Evolutionary conservation across 2,113 vertebrate genomes (phyloP).

Genomic region (Arothron firmamentum): DNA sequence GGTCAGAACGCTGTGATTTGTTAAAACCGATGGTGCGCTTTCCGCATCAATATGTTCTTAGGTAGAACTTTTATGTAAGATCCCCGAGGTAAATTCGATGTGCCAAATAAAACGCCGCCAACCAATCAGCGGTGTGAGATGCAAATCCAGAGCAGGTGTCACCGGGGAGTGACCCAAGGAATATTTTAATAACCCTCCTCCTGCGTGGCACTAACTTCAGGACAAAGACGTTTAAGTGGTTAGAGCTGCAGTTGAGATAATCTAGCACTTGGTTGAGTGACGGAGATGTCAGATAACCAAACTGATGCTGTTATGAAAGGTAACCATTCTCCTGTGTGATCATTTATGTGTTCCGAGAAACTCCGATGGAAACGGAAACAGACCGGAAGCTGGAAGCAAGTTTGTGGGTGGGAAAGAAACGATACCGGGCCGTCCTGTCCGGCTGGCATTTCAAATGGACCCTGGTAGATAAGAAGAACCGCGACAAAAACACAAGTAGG

Average conservation of each 20-base stretch:
- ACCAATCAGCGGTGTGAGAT: conserved; percentile 57
- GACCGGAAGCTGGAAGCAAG: conserved; percentile 69
- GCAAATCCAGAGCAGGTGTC: conserved; percentile 53
- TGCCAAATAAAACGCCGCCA: neutral
- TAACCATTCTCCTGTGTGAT: neutral
- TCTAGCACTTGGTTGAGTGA: neutral
- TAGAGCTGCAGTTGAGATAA: neutral
- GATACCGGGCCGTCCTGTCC: conserved; percentile 67
- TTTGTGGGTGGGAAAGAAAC: conserved; percentile 70
- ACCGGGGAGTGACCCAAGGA: conserved; percentile 18
- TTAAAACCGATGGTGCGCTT: too few relatives aligned
- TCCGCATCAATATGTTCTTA: too few relatives aligned
- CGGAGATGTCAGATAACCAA: neutral
- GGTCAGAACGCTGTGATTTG: too few relatives aligned
- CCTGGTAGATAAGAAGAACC: conserved; percentile 70
- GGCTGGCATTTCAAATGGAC: conserved; percentile 77
- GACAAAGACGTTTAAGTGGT: neutral
- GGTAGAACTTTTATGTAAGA: too few relatives aligned
- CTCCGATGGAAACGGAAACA: conserved; percentile 52
- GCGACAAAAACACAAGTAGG: conserved; percentile 67
- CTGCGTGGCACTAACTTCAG: neutral
- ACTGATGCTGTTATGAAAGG: neutral
- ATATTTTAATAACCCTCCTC: conserved; percentile 23
- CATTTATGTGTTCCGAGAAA: neutral
- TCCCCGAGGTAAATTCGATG: too few relatives aligned